phyloP scores from a whole-genome alignment of 2,113 vertebrate species.

The Miniopterus natalensis region DNA sequence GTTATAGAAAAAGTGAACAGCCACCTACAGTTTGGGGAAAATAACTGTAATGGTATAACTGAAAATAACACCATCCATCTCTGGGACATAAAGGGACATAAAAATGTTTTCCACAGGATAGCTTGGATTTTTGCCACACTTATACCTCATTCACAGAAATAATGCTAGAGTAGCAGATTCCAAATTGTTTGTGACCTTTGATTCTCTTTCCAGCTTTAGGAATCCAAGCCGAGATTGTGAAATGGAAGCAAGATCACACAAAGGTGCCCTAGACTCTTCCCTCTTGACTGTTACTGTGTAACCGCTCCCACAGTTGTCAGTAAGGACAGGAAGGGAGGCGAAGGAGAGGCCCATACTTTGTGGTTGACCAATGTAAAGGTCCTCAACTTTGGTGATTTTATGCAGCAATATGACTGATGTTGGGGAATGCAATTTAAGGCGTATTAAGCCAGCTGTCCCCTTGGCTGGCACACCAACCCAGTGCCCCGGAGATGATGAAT shows the following conservation, averaged over 20 bases:
- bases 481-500: constrained; percentile 50
- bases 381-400: neutral
- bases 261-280: neutral
- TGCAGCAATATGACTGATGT: neutral
- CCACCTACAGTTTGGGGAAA: neutral
- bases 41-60: neutral
- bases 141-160: neutral
- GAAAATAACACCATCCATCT: neutral
- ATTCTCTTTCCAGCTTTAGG: neutral
- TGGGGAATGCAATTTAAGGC: neutral
- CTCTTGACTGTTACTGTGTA: neutral
- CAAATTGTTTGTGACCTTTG: neutral
- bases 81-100: neutral
- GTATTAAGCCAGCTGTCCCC: neutral
- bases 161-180: neutral
- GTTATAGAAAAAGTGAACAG: neutral
- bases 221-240: neutral
- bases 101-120: neutral
- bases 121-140: neutral
- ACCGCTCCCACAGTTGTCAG: neutral
- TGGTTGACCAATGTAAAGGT: neutral
- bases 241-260: neutral
- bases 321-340: neutral
- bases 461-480: neutral
- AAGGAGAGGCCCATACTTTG: neutral